Conservation (phyloP, 2,113 vertebrate genomes). For the Dicrurus megarhynchus region DNA sequence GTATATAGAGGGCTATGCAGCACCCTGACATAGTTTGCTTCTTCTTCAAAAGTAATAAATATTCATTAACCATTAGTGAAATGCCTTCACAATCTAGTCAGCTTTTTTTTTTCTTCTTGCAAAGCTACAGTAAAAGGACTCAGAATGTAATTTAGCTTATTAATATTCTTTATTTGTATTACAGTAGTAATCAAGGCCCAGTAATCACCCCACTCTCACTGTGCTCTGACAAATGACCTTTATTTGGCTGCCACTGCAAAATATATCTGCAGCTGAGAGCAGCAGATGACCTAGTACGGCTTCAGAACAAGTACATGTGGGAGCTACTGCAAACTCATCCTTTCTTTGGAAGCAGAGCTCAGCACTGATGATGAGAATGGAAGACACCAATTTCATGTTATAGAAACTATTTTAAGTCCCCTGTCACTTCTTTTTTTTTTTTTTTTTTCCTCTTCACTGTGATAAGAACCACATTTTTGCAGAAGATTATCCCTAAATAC, state of each 20-base stretch:
- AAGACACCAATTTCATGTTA: neutral
- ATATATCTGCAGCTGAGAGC: neutral
- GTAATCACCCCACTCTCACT: neutral
- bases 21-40: neutral
- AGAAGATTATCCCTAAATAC: neutral
- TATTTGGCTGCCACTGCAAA: neutral
- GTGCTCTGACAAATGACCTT: neutral
- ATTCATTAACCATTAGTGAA: conserved; percentile 34
- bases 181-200: conserved; percentile 3
- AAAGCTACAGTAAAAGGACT: neutral
- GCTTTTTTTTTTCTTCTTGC: neutral
- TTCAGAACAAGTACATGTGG: neutral
- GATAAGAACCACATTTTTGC: neutral
- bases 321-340: neutral
- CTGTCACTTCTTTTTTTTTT: neutral
- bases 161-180: conserved; percentile 37
- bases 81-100: neutral
- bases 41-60: conserved; percentile 18
- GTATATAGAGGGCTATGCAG: neutral
- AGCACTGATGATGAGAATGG: neutral
- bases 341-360: neutral
- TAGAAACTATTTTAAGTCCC: neutral
- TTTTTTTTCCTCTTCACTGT: neutral
- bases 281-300: neutral
- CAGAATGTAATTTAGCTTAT: neutral